Evolutionary conservation across 2,797 vertebrate species (phyloP).

Genomic region (Falco peregrinus): DNA sequence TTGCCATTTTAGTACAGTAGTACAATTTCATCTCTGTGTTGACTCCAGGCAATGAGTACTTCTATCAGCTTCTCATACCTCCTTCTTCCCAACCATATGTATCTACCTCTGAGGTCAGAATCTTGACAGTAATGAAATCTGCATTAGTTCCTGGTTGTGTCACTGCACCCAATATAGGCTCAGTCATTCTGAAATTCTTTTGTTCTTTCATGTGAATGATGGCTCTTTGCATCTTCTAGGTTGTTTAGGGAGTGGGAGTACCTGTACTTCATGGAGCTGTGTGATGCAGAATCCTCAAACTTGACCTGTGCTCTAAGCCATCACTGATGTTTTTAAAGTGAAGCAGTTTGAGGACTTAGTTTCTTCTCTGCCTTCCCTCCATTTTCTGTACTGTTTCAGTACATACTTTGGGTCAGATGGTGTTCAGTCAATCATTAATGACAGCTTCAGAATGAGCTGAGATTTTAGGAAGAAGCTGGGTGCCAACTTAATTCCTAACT

Average conservation of each 20-base stretch:
- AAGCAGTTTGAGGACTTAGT: not conserved
- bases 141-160: not conserved
- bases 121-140: not conserved
- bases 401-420: not conserved
- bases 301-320: not conserved
- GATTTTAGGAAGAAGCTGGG: not conserved
- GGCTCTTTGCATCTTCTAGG: not conserved
- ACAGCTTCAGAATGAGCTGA: not conserved
- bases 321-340: not conserved
- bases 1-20: not conserved
- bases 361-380: not conserved
- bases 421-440: not conserved
- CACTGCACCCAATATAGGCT: not conserved
- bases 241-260: not conserved
- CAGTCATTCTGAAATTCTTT: not conserved
- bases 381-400: not conserved
- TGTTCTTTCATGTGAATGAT: not conserved
- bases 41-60: not conserved
- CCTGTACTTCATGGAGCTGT: rapidly evolving
- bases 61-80: not conserved
- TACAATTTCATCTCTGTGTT: not conserved
- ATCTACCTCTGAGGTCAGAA: not conserved
- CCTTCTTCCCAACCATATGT: not conserved
- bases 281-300: not conserved
- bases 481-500: not conserved